Conservation (phyloP, 2,113 vertebrate genomes). For the Petrocephalus zakoni region DNA sequence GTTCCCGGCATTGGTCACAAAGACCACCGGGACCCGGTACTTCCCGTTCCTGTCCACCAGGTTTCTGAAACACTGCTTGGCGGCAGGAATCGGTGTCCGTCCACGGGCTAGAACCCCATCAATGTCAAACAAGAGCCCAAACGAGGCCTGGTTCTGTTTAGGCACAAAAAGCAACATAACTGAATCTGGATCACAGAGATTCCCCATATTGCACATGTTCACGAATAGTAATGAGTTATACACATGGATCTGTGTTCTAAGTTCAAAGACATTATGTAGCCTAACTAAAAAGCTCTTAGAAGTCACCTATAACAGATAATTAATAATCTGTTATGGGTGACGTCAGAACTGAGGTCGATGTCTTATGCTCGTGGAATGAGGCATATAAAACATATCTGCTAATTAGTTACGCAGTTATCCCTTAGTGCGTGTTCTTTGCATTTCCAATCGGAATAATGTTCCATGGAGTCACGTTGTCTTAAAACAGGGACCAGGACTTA, state of each 20-base stretch:
- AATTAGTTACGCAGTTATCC: no score
- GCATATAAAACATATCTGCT: background rate
- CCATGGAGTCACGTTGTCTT: background rate
- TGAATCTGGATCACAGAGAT: background rate
- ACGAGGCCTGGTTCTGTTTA: slow-evolving; percentile 59
- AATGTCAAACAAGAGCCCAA: slow-evolving; percentile 89
- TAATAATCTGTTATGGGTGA: background rate
- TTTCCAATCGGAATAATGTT: no score
- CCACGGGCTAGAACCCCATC: slow-evolving; percentile 90
- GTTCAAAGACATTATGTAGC: background rate
- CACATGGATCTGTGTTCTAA: background rate
- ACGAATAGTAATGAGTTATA: background rate
- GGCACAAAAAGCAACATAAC: background rate
- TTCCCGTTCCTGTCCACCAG: slow-evolving; percentile 67
- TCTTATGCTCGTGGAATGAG: background rate
- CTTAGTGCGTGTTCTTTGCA: no score
- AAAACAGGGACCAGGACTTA: background rate
- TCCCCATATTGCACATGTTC: background rate
- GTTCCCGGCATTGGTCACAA: slow-evolving; percentile 93
- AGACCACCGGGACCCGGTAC: slow-evolving; percentile 84
- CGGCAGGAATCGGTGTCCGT: slow-evolving; percentile 73
- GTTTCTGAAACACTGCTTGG: slow-evolving; percentile 73
- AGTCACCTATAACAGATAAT: background rate
- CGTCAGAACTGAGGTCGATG: background rate
- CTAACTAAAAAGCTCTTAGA: background rate